Evolutionary conservation across 2,797 vertebrate genomes (phyloP).

Genomic region (Acropternis orthonyx): DNA sequence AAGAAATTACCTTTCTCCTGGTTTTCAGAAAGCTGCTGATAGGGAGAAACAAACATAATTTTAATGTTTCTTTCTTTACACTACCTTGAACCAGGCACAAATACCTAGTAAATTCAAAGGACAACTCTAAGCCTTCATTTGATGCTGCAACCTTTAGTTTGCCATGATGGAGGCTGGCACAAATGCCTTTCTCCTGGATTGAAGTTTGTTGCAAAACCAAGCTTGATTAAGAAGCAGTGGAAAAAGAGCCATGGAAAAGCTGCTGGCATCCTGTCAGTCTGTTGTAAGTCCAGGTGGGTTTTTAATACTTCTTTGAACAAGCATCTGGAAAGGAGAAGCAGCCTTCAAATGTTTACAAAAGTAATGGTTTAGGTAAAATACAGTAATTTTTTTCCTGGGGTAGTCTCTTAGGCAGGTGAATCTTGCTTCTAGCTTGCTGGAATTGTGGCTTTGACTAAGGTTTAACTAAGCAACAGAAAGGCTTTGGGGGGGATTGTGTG

Average conservation of each 20-base stretch:
- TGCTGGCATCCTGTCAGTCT: neutral
- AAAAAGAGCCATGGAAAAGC: neutral
- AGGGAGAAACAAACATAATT: neutral
- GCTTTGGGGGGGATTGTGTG: neutral
- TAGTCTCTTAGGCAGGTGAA: neutral
- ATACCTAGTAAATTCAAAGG: neutral
- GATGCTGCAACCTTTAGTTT: neutral
- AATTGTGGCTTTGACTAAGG: neutral
- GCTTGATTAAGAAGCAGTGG: neutral
- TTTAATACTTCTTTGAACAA: neutral
- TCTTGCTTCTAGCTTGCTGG: neutral
- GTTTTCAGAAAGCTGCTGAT: neutral
- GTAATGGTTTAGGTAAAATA: neutral
- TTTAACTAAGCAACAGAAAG: neutral
- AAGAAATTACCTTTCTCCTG: neutral
- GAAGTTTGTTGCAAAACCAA: neutral
- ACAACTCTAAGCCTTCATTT: neutral
- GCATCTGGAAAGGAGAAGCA: neutral
- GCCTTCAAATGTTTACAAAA: neutral
- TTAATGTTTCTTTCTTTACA: neutral
- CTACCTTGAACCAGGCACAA: neutral
- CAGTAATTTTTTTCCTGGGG: neutral
- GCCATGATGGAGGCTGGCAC: neutral
- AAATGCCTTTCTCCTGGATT: neutral
- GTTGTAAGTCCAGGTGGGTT: neutral